Percentiles rank a stretch among this genome's conserved stretches.
Conservation (phyloP, 2,888 invertebrate genomes). For the Drosophila demipolita region DNA sequence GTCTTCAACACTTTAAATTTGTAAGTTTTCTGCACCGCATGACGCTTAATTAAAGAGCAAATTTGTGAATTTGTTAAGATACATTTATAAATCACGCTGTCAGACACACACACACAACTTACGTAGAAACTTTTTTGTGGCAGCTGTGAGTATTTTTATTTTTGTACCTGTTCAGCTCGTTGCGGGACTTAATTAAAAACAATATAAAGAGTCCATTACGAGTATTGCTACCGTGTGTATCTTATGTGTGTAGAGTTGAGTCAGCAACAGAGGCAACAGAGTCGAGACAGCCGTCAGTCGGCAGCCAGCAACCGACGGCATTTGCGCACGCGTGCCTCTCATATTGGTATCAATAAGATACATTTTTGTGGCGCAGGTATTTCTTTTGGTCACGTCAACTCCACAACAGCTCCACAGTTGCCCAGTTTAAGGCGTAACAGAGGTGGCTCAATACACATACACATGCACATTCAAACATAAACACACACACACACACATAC, state of each 20-base stretch:
- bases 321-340: conserved; percentile 54
- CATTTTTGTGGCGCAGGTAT: conserved; percentile 56
- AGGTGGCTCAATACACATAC: conserved; percentile 60
- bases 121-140: conserved; percentile 5
- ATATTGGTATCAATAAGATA: conserved; percentile 73
- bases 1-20: conserved; percentile 55
- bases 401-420: conserved; percentile 46
- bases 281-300: conserved; percentile 18
- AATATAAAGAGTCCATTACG: conserved; percentile 84
- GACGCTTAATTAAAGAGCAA: conserved; percentile 42
- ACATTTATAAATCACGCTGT: conserved; percentile 26
- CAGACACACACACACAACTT: conserved; percentile 8
- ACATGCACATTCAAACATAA: conserved; percentile 20
- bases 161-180: conserved; percentile 55
- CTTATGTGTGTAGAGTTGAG: conserved; percentile 32
- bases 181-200: conserved; percentile 82
- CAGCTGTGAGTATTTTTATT: neutral
- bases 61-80: conserved; percentile 36
- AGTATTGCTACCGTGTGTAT: conserved; percentile 76
- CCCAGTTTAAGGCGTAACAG: conserved; percentile 70
- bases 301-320: conserved; percentile 13
- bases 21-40: conserved; percentile 21
- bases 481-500: conserved; percentile 8
- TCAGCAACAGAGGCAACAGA: conserved; percentile 4
- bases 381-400: conserved; percentile 74